These are phyloP conservation scores for Theristicus caerulescens DNA, from an alignment of 2,113 vertebrate species.

Conservation along the genomic window DNA sequence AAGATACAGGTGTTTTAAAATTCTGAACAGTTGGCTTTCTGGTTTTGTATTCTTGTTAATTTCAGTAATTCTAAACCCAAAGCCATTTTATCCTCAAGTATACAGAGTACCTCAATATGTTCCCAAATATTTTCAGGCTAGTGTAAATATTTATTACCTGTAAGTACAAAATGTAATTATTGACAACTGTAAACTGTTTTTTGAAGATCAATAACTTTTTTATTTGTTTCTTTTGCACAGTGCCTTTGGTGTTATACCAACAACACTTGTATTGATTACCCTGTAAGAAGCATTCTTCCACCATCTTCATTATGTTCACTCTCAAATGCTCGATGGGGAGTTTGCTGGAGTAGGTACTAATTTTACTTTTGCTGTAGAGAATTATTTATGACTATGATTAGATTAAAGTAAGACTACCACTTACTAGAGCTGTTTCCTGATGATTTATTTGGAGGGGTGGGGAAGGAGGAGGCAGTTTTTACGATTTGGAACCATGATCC, in stretches of 20 bases:
- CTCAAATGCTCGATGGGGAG: constrained; percentile 83
- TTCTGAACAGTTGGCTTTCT: background rate
- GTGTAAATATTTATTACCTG: background rate
- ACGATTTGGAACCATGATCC: background rate
- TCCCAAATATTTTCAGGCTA: background rate
- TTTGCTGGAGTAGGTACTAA: constrained; percentile 86
- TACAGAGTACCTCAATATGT: background rate
- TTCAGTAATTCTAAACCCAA: background rate
- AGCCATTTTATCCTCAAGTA: background rate
- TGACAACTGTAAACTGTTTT: background rate
- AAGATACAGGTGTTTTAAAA: background rate
- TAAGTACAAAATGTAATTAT: background rate
- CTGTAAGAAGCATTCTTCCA: constrained; percentile 82
- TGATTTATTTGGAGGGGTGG: background rate
- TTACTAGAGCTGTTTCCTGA: background rate
- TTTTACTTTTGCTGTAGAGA: background rate
- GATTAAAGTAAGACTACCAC: background rate
- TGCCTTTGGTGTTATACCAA: constrained; percentile 86
- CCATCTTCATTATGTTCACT: constrained; percentile 76
- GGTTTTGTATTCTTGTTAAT: background rate
- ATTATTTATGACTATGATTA: background rate
- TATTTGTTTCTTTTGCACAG: constrained; percentile 56
- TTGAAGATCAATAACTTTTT: background rate
- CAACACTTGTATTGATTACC: constrained; percentile 83
- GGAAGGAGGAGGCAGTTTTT: background rate